A percentile compares a stretch with the other conserved stretches of the same genome.
Conservation (phyloP, 1,140 invertebrate genomes). For the Meloidogyne chitwoodi region DNA sequence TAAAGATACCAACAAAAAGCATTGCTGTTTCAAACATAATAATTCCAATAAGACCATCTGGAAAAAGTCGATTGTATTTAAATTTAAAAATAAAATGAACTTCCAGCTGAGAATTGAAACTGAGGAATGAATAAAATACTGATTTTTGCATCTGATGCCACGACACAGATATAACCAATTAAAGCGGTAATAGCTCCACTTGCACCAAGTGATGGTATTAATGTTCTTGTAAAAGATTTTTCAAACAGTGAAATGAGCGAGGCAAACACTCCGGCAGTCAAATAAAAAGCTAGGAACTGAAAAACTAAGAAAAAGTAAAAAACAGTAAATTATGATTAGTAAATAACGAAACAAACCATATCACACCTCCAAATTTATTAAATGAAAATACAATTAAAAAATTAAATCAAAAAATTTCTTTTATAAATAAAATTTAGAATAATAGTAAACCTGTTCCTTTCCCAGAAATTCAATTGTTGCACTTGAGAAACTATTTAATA, state of each 20-base stretch:
- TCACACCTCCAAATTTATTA: too few species aligned
- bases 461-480: slow-evolving; percentile 69
- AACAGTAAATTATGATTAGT: too few species aligned
- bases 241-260: slow-evolving; percentile 78
- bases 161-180: slow-evolving; percentile 77
- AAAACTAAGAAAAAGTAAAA: not conserved
- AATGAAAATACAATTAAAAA: not conserved
- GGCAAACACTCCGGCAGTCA: slow-evolving; percentile 76
- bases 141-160: slow-evolving; percentile 78
- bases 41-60: slow-evolving; percentile 76
- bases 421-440: not conserved
- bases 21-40: slow-evolving; percentile 73
- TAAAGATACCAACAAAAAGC: slow-evolving; percentile 75
- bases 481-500: slow-evolving; percentile 75
- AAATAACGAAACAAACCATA: too few species aligned
- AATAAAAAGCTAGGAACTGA: slow-evolving; percentile 83
- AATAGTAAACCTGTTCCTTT: slow-evolving; percentile 70
- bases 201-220: slow-evolving; percentile 79
- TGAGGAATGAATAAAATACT: slow-evolving; percentile 83
- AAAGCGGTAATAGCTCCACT: slow-evolving; percentile 88
- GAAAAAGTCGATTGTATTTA: not conserved
- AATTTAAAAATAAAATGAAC: slow-evolving; percentile 55
- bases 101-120: slow-evolving; percentile 77
- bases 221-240: slow-evolving; percentile 70
- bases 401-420: slow-evolving; percentile 2